Conservation (phyloP, 2,113 vertebrate species). For the Telmatochromis sp. region DNA sequence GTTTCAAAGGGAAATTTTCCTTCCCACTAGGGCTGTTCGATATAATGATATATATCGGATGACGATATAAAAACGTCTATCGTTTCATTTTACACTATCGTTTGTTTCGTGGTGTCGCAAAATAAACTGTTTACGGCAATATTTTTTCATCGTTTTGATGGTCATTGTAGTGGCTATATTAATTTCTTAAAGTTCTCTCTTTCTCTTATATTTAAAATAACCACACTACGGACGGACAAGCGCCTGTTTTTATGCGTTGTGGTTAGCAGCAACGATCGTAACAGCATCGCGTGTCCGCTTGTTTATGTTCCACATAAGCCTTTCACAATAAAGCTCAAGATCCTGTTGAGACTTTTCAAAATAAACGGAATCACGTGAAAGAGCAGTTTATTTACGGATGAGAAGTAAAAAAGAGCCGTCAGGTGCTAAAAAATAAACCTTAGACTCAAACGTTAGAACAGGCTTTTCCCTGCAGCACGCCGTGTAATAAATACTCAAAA, state of each 20-base stretch:
- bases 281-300: too few relatives aligned
- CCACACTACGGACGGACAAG: too few relatives aligned
- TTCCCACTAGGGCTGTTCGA: neutral
- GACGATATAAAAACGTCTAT: rapidly evolving
- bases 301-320: too few relatives aligned
- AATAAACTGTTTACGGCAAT: neutral
- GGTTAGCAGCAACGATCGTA: rapidly evolving
- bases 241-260: too few relatives aligned
- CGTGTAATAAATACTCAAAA: neutral
- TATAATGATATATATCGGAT: neutral
- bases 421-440: neutral
- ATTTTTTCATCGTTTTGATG: too few relatives aligned
- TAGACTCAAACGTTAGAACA: neutral
- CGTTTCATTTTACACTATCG: neutral
- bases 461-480: rapidly evolving
- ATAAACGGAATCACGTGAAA: too few relatives aligned
- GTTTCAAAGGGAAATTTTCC: neutral
- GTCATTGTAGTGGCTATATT: neutral
- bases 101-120: neutral
- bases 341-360: too few relatives aligned
- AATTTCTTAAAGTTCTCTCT: too few relatives aligned
- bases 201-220: too few relatives aligned
- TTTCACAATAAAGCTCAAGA: too few relatives aligned
- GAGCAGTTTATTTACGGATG: rapidly evolving
- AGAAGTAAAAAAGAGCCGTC: rapidly evolving